These are phyloP conservation scores for Pseudopodoces humilis DNA, from an alignment of 2,113 vertebrate genomes.

Conservation along the genomic window DNA sequence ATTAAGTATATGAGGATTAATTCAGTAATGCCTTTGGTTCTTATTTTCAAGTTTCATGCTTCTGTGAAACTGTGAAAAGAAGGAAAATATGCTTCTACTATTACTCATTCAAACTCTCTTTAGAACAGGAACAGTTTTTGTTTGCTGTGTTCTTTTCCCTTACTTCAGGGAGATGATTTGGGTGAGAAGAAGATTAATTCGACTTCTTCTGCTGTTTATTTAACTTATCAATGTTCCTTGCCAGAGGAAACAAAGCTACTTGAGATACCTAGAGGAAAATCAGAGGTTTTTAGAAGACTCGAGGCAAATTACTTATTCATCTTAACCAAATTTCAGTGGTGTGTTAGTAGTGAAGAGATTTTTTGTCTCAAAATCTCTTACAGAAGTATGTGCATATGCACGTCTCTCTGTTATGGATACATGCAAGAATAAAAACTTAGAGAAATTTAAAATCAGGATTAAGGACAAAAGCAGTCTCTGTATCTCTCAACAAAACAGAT, in stretches of 20 bases:
- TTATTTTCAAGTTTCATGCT: neutral
- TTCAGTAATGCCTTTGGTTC: neutral
- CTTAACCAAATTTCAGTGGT: neutral
- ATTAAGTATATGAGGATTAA: neutral
- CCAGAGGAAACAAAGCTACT: neutral
- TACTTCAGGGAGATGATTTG: neutral
- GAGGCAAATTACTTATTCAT: neutral
- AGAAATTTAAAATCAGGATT: neutral
- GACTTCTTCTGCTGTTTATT: neutral
- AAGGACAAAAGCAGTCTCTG: neutral
- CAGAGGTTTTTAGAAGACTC: neutral
- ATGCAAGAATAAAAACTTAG: neutral
- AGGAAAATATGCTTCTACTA: neutral
- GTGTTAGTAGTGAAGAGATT: neutral
- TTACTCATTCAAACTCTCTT: neutral
- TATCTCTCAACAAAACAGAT: neutral
- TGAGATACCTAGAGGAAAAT: neutral
- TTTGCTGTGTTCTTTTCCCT: neutral
- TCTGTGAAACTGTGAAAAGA: neutral
- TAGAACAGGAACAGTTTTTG: slow-evolving; percentile 1
- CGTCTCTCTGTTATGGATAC: neutral
- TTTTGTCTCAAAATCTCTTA: neutral
- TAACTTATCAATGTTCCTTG: neutral
- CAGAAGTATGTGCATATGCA: fast-evolving
- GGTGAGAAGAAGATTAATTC: neutral